phyloP scores from a whole-genome alignment of 1,140 invertebrate species.

The Trichoplusia ni region DNA sequence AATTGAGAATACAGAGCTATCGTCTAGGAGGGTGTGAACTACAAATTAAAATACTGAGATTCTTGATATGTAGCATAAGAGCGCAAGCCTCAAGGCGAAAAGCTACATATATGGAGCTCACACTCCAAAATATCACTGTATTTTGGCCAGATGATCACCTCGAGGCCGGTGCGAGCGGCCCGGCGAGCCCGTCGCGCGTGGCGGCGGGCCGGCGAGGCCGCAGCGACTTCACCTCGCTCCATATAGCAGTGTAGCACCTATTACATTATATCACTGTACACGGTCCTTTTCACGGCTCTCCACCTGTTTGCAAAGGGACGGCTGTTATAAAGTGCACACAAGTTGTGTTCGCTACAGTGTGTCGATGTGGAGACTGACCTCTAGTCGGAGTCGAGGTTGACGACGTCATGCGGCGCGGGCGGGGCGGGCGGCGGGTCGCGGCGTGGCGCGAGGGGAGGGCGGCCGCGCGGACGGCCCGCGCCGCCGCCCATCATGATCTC shows the following conservation, averaged over 20 bases:
- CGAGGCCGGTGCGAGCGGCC: neutral
- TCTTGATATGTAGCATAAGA: constrained; percentile 71
- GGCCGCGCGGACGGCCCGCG: constrained; percentile 41
- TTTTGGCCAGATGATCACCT: constrained; percentile 24
- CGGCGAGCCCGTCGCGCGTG: neutral
- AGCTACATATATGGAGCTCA: constrained; percentile 37
- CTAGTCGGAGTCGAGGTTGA: constrained; percentile 75
- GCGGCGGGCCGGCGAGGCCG: neutral
- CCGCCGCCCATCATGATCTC: constrained; percentile 68
- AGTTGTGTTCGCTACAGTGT: neutral
- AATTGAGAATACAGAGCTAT: constrained; percentile 12
- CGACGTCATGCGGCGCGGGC: constrained; percentile 52
- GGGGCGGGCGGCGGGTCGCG: constrained; percentile 27
- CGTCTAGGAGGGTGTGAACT: constrained; percentile 9
- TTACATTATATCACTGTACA: constrained; percentile 73
- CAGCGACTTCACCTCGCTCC: constrained; percentile 22
- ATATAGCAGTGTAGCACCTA: constrained; percentile 63
- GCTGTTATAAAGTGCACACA: neutral
- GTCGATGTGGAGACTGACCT: too few relatives aligned
- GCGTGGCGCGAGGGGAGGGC: constrained; percentile 36
- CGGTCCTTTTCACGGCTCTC: constrained; percentile 52
- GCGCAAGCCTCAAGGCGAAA: constrained; percentile 54
- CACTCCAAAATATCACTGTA: constrained; percentile 20
- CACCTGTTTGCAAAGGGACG: neutral
- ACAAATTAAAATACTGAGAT: constrained; percentile 56